Conservation (phyloP, 2,797 vertebrate genomes). For the Protonibea diacanthus region DNA sequence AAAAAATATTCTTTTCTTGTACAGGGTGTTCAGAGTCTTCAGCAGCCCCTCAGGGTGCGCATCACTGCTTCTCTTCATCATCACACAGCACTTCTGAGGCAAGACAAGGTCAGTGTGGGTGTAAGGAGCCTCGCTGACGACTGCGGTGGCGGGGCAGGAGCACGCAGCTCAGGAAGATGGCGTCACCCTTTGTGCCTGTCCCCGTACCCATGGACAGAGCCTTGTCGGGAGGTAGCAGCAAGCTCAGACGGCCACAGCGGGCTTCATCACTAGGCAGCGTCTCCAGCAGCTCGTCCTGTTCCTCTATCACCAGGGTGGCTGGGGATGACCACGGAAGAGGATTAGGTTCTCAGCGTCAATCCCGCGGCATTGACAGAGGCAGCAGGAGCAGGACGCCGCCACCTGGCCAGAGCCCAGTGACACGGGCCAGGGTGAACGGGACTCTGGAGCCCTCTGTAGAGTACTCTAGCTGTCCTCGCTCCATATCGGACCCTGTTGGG, state of each 20-base stretch:
- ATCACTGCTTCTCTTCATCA: neutral
- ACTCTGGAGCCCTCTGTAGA: slow-evolving; percentile 58
- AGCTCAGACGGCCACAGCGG: slow-evolving; percentile 72
- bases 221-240: slow-evolving; percentile 53
- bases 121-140: slow-evolving; percentile 7
- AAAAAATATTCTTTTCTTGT: neutral
- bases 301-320: slow-evolving; percentile 12
- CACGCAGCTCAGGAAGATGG: slow-evolving; percentile 69
- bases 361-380: slow-evolving; percentile 48
- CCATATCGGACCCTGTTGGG: slow-evolving; percentile 63
- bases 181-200: slow-evolving; percentile 82
- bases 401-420: slow-evolving; percentile 55
- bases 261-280: slow-evolving; percentile 79
- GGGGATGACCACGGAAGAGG: slow-evolving; percentile 36
- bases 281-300: slow-evolving; percentile 66
- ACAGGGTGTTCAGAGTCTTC: slow-evolving; percentile 34
- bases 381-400: slow-evolving; percentile 73
- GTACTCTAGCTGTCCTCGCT: slow-evolving; percentile 74
- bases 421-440: slow-evolving; percentile 69
- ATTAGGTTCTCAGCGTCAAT: slow-evolving; percentile 42
- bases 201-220: slow-evolving; percentile 76
- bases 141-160: slow-evolving; percentile 38
- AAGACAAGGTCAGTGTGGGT: neutral
- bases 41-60: neutral
- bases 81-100: neutral